Evolutionary conservation across 2,797 vertebrate species (phyloP).

Genomic region (Calcarius lapponicus): DNA sequence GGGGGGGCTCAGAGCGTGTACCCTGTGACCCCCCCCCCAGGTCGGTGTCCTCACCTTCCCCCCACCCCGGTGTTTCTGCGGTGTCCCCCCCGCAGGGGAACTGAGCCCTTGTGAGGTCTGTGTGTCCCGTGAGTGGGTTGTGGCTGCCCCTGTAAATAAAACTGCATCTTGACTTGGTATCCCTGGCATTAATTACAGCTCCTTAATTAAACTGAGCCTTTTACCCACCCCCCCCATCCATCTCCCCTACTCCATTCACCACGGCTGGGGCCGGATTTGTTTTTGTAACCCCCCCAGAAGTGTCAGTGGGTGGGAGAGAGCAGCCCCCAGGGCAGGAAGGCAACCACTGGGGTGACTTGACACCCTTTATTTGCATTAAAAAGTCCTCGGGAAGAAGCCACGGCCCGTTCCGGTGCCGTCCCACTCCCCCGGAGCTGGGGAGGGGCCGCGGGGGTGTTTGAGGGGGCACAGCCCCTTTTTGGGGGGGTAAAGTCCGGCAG

Average conservation of each 20-base stretch:
- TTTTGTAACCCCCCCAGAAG: neutral
- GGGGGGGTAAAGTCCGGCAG: neutral
- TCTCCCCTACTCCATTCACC: neutral
- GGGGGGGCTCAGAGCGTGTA: neutral
- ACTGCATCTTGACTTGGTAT: constrained; percentile 75
- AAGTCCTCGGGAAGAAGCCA: neutral
- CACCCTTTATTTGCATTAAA: constrained; percentile 19
- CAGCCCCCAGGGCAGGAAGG: neutral
- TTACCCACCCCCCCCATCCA: neutral
- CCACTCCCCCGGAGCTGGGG: neutral
- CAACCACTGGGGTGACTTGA: neutral
- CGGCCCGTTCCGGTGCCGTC: neutral
- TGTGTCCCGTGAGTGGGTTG: constrained; percentile 73
- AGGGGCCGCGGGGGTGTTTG: too few relatives aligned
- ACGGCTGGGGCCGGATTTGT: neutral
- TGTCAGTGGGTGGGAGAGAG: neutral
- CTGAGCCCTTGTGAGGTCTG: constrained; percentile 75
- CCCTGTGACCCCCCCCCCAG: neutral
- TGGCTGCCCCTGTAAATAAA: constrained; percentile 87
- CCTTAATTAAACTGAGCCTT: neutral
- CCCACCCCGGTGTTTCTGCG: neutral
- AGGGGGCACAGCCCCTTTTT: neutral
- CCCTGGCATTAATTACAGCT: neutral
- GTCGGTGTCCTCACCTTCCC: neutral
- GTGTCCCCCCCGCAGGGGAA: neutral